A percentile compares a stretch with the other conserved stretches of the same genome.
phyloP scores from a whole-genome alignment of 2,888 invertebrate genomes.

The Melieria omissa region DNA sequence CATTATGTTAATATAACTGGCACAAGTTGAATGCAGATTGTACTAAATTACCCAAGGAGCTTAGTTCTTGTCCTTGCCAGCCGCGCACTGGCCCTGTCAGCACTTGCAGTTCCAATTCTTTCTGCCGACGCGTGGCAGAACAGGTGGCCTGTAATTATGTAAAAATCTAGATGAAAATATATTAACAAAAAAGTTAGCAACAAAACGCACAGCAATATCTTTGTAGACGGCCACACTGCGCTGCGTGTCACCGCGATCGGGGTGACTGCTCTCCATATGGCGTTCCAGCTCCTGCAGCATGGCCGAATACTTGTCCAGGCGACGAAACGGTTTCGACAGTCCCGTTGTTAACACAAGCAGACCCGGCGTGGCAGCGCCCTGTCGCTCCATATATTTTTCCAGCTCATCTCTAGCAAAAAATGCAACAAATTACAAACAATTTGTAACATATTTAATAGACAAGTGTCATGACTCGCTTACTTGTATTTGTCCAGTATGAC shows the following conservation, averaged over 20 bases:
- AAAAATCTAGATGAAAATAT: constrained; percentile 15
- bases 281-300: constrained; percentile 95
- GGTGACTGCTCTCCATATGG: constrained; percentile 94
- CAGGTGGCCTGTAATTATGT: constrained; percentile 78
- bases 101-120: constrained; percentile 95
- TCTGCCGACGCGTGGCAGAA: constrained; percentile 87
- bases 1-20: constrained; percentile 41
- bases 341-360: constrained; percentile 91
- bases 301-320: constrained; percentile 93
- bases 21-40: neutral
- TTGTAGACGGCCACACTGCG: constrained; percentile 94
- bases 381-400: constrained; percentile 87
- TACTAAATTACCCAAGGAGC: constrained; percentile 55
- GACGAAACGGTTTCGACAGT: constrained; percentile 93
- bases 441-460: neutral
- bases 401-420: constrained; percentile 77
- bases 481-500: constrained; percentile 92
- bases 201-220: constrained; percentile 85
- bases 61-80: constrained; percentile 89
- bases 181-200: neutral
- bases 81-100: constrained; percentile 93
- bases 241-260: constrained; percentile 96
- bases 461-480: constrained; percentile 69
- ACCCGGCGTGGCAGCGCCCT: constrained; percentile 86
- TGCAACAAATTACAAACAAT: constrained; percentile 3